phyloP scores from a whole-genome alignment of 2,797 vertebrate genomes.

The Alca torda region DNA sequence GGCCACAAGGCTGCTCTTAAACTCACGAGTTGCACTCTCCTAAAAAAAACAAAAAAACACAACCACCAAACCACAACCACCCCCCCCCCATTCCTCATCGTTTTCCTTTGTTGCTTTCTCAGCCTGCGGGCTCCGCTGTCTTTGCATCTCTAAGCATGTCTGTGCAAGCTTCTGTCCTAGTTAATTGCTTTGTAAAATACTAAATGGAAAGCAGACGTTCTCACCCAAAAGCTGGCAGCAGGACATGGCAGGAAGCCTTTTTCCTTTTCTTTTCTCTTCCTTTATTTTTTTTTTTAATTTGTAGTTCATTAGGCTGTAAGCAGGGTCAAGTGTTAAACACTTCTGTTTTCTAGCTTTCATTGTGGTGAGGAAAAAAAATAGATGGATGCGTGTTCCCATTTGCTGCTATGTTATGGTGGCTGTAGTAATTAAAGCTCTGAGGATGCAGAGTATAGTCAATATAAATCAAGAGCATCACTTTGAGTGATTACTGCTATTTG shows the following conservation, averaged over 20 bases:
- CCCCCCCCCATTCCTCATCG: rapidly evolving
- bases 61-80: background rate
- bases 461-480: background rate
- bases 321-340: background rate
- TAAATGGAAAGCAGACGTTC: background rate
- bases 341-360: background rate
- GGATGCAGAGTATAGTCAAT: no score
- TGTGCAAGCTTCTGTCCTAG: background rate
- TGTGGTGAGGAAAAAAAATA: background rate
- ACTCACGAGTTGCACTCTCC: background rate
- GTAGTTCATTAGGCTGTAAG: background rate
- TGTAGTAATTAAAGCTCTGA: background rate
- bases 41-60: no score
- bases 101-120: background rate
- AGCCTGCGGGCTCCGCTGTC: background rate
- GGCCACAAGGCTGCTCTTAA: background rate
- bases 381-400: background rate
- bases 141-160: background rate
- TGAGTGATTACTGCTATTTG: background rate
- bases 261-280: background rate
- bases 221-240: background rate
- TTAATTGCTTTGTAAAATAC: background rate
- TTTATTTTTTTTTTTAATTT: background rate
- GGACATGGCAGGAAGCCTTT: background rate
- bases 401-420: background rate